Evolutionary conservation across 2,113 vertebrate species (phyloP).

Genomic region (Microtus ochrogaster): DNA sequence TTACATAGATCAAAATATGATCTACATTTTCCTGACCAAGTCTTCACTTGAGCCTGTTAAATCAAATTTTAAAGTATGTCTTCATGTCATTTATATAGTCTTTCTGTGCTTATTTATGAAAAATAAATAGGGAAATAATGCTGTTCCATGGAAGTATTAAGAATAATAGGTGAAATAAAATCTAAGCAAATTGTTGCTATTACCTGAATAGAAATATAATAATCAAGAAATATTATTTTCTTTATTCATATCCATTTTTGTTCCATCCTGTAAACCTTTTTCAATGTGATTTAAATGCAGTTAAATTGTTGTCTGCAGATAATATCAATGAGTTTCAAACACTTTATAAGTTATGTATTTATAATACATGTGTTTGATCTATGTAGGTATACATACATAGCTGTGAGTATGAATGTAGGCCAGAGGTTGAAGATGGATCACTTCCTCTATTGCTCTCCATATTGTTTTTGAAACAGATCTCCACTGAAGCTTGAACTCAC

Average conservation of each 20-base stretch:
- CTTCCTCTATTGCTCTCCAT: neutral
- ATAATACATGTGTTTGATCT: neutral
- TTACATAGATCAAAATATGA: neutral
- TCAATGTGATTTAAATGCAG: neutral
- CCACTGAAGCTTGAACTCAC: neutral
- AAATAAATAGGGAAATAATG: neutral
- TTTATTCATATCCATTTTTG: neutral
- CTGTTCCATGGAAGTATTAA: neutral
- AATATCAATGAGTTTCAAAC: neutral
- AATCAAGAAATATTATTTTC: neutral
- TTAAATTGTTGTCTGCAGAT: neutral
- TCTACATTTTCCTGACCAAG: neutral
- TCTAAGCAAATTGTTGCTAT: neutral
- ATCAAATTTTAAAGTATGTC: neutral
- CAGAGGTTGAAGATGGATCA: neutral
- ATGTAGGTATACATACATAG: neutral
- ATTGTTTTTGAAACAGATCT: neutral
- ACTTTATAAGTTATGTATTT: neutral
- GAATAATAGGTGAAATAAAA: neutral
- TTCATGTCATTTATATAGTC: neutral
- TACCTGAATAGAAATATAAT: neutral
- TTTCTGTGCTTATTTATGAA: neutral
- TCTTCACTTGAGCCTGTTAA: neutral
- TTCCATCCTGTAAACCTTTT: neutral
- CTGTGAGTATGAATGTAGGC: neutral